phyloP scores from a whole-genome alignment of 2,113 vertebrate species.

The Platycercus adscitus region DNA sequence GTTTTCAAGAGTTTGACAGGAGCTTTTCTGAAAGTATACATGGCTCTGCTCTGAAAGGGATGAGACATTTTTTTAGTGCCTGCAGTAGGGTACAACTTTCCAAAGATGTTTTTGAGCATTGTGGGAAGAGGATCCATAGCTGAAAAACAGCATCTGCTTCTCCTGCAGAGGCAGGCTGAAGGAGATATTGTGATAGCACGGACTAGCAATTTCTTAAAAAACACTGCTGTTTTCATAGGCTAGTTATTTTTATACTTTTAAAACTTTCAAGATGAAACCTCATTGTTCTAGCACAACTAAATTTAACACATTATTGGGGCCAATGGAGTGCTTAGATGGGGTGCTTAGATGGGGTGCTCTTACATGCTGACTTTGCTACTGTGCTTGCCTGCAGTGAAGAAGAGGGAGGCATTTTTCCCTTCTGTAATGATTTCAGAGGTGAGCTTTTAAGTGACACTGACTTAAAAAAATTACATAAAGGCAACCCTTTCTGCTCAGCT shows the following conservation, averaged over 20 bases:
- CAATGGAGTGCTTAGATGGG: neutral
- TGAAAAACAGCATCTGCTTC: neutral
- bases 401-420: neutral
- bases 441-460: neutral
- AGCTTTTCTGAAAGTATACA: neutral
- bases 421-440: neutral
- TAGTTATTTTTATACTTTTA: neutral
- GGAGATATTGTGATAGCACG: neutral
- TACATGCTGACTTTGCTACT: neutral
- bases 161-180: neutral
- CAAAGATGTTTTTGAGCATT: neutral
- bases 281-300: neutral
- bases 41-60: neutral
- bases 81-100: neutral
- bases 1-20: neutral
- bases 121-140: neutral
- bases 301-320: neutral
- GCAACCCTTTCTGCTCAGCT: neutral
- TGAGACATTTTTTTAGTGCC: neutral
- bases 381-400: neutral
- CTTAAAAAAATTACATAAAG: neutral
- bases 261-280: neutral
- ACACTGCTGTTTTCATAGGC: neutral
- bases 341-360: neutral
- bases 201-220: neutral